Base-by-base conservation (phyloP, 2,888 invertebrate species). In the Pristionchus exspectatus region DNA sequence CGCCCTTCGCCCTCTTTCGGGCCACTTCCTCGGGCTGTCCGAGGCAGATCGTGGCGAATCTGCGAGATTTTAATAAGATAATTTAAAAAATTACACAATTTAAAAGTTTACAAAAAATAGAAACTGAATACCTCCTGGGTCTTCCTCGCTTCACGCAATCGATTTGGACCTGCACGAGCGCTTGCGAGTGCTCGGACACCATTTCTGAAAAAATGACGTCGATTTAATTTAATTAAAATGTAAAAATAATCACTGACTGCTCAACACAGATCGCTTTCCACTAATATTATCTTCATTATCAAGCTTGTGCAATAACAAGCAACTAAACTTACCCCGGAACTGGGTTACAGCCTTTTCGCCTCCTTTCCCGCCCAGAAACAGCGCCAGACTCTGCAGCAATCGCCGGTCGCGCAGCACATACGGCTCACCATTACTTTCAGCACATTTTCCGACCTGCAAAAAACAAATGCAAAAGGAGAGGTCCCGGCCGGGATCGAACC, bases 81-180 rank as follows among this genome's bases (percentile, higher is more conserved):
- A 77, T 72, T 72, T 9, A 77, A 50, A 5, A 38, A 21, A 50
- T 44, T 14, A 38, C 7, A 90, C 27, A 84, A 30, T 89, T 7
- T 63, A 72, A 5, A 27, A 30, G 72, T n/a, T 69, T 38, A 18
- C 21, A 33, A 30, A 66, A 50, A 33, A 59, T 44, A 10, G 14
- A 24, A n/a, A 30, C 12, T 27, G n/a, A 30, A 27, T 16, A 91
- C 44, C 90, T 77, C 69, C 90, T 91, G 50, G 93, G 93, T 30
- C 91, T 38, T 27, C 93, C 93, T 90, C 92, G 72, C 66, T 91
- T 90, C 21, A 91, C 72, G 30, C 90, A 90, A n/a, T 91, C 89
- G 14, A 93, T 72, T 54, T 84, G 83, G 7, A 93, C 88, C 27
- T 92, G 90, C n/a, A 92, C 87, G 24, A 93, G 85, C 21, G 91